Percentiles rank a stretch among this genome's conserved stretches.
Conservation (phyloP, 1,140 invertebrate species). For the Aphidius gifuensis region DNA sequence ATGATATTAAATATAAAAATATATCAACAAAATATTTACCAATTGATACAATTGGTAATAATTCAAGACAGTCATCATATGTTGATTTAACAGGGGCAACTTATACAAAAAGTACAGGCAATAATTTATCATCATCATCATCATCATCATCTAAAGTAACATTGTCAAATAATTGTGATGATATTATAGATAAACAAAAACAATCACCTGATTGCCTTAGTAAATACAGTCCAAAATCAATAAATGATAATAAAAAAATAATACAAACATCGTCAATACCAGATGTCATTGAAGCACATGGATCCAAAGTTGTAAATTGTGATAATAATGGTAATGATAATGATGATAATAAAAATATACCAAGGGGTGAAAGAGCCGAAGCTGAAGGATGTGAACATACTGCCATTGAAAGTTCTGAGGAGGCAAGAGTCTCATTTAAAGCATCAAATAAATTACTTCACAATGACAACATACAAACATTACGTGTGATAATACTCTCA, state of each 20-base stretch:
- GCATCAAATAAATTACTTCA: conserved; percentile 40
- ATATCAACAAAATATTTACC: conserved; percentile 21
- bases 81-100: conserved; percentile 25
- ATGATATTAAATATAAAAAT: conserved; percentile 8
- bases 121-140: conserved; percentile 13
- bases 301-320: conserved; percentile 11
- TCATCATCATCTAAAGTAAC: neutral
- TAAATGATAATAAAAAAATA: conserved; percentile 29
- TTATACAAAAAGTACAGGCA: conserved; percentile 19
- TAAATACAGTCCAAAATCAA: conserved; percentile 29
- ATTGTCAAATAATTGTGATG: neutral
- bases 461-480: conserved; percentile 51
- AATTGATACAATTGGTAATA: conserved; percentile 17
- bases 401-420: conserved; percentile 38
- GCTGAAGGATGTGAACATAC: conserved; percentile 52
- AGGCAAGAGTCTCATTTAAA: conserved; percentile 41
- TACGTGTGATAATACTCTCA: conserved; percentile 52
- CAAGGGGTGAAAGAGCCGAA: conserved; percentile 47
- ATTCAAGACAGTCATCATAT: conserved; percentile 19
- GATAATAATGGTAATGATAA: conserved; percentile 8
- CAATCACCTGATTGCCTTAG: conserved; percentile 30
- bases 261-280: conserved; percentile 36
- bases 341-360: conserved; percentile 16
- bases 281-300: conserved; percentile 42
- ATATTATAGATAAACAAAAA: conserved; percentile 6